phyloP scores from a whole-genome alignment of 2,888 invertebrate genomes.

The Laothoe populi region DNA sequence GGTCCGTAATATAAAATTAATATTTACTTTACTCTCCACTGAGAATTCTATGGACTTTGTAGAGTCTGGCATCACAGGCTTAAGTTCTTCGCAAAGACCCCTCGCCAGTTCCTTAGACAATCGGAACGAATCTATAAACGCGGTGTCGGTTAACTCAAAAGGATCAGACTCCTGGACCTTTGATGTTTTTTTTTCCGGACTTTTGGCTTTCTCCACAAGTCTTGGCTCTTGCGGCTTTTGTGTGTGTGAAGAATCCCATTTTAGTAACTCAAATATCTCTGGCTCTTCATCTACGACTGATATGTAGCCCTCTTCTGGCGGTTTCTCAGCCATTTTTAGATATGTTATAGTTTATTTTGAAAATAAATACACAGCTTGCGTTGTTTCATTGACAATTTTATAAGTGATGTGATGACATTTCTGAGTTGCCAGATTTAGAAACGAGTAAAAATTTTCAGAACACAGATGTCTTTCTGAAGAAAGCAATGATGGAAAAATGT shows the following conservation, averaged over 20 bases:
- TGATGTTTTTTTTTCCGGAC: constrained; percentile 66
- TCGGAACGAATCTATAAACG: constrained; percentile 71
- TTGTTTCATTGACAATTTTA: constrained; percentile 47
- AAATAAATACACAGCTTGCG: constrained; percentile 54
- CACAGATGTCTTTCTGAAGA: too few relatives aligned
- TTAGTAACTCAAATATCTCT: constrained; percentile 75
- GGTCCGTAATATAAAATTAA: neutral
- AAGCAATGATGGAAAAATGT: too few relatives aligned
- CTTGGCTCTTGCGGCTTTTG: constrained; percentile 58
- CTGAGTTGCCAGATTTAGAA: too few relatives aligned
- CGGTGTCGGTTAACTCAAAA: constrained; percentile 67
- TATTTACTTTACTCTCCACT: constrained; percentile 70
- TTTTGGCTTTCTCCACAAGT: constrained; percentile 66
- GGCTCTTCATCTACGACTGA: constrained; percentile 79
- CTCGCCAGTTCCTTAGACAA: constrained; percentile 71
- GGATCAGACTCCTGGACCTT: constrained; percentile 69
- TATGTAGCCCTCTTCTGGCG: constrained; percentile 76
- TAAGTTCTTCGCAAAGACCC: constrained; percentile 67
- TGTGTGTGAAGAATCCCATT: constrained; percentile 75
- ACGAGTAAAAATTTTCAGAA: too few relatives aligned
- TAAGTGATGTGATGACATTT: too few relatives aligned
- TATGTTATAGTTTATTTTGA: constrained; percentile 54
- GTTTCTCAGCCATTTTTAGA: constrained; percentile 74
- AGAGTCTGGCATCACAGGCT: constrained; percentile 75
- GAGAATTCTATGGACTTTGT: constrained; percentile 75